Conservation (phyloP, 2,113 vertebrate genomes). For the Mastomys coucha region DNA sequence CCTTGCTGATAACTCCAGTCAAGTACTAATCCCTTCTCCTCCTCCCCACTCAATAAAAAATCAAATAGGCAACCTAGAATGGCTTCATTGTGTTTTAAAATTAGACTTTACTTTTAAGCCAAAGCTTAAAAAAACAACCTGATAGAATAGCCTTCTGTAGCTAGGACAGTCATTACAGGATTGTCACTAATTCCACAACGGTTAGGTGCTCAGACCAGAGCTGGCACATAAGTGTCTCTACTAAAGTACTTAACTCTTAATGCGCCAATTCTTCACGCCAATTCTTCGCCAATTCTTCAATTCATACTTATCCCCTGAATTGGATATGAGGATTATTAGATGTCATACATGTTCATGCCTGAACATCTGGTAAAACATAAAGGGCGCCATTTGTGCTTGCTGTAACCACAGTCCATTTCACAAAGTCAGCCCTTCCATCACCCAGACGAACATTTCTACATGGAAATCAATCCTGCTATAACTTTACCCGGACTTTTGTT, state of each 20-base stretch:
- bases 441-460: background rate
- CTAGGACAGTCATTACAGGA: background rate
- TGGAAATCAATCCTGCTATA: background rate
- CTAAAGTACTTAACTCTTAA: conserved; percentile 35
- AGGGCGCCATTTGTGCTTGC: background rate
- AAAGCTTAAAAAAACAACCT: conserved; percentile 54
- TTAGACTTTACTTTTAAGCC: conserved; percentile 34
- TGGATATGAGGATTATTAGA: background rate
- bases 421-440: background rate
- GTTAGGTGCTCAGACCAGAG: background rate
- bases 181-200: background rate
- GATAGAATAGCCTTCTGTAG: background rate
- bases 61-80: conserved; percentile 13
- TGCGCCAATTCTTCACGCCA: background rate
- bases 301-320: background rate
- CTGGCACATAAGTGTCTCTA: background rate
- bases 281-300: background rate
- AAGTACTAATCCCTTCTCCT: background rate
- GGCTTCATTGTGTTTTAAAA: conserved; percentile 27
- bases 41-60: background rate
- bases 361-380: too few species aligned
- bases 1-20: background rate
- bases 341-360: background rate
- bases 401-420: background rate
- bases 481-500: background rate